These are phyloP conservation scores for Mastacembelus armatus DNA, from an alignment of 2,797 vertebrate genomes.

Conservation along the genomic window DNA sequence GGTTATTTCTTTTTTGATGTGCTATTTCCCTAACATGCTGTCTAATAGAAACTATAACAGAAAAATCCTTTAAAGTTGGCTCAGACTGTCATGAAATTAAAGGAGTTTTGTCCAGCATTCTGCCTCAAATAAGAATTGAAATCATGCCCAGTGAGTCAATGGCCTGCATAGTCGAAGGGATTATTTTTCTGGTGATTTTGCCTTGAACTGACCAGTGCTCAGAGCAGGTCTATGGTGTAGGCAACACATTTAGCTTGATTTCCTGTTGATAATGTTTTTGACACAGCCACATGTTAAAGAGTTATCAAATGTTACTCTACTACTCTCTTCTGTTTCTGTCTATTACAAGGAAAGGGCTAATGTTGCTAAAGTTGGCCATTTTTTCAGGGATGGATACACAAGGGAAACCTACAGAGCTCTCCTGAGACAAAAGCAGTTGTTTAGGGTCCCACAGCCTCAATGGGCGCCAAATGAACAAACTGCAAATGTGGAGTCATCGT, in stretches of 20 bases:
- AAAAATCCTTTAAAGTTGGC: constrained; percentile 1
- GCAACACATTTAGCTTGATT: not conserved
- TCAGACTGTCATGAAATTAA: not conserved
- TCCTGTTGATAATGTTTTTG: not conserved
- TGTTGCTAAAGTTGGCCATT: too few species aligned
- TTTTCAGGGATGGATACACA: not conserved
- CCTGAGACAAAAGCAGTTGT: not conserved
- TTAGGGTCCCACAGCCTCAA: not conserved
- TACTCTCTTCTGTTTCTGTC: too few species aligned
- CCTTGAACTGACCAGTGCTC: not conserved
- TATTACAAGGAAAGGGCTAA: too few species aligned
- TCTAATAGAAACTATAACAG: not conserved
- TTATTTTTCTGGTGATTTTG: not conserved
- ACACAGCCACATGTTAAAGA: not conserved
- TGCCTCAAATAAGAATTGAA: not conserved
- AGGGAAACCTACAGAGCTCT: not conserved
- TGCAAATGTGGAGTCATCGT: constrained; percentile 1
- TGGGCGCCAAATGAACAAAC: not conserved
- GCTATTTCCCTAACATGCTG: not conserved
- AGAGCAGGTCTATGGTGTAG: not conserved
- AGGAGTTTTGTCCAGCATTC: not conserved
- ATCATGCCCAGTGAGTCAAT: not conserved
- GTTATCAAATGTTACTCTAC: too few species aligned
- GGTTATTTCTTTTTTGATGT: not conserved
- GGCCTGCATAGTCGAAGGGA: not conserved